These are phyloP conservation scores for Plecotus auritus DNA, from an alignment of 2,113 vertebrate species.

Conservation along the genomic window DNA sequence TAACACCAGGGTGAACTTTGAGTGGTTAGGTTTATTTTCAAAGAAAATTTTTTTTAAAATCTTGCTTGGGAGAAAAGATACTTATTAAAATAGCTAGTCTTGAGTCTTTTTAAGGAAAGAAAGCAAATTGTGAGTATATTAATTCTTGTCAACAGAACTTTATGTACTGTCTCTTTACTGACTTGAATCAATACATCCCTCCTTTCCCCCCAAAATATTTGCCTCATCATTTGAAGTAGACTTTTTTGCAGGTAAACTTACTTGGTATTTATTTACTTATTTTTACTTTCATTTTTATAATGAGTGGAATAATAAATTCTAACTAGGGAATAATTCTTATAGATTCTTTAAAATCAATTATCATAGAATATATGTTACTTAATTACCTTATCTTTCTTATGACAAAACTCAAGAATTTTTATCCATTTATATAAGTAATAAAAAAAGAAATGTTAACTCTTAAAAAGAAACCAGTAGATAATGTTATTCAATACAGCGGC, in stretches of 20 bases:
- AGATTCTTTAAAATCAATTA: neutral
- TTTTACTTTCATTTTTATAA: neutral
- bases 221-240: neutral
- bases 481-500: neutral
- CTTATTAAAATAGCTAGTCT: conserved; percentile 29
- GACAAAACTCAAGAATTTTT: neutral
- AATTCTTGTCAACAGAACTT: neutral
- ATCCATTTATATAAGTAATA: neutral
- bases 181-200: neutral
- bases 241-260: neutral
- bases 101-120: conserved; percentile 16
- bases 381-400: neutral
- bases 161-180: neutral
- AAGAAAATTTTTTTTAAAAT: neutral
- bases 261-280: neutral
- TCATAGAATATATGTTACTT: neutral
- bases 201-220: neutral
- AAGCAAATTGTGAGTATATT: neutral
- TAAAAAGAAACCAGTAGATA: neutral
- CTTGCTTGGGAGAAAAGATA: conserved; percentile 28
- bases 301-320: neutral
- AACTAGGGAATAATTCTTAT: neutral
- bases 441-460: neutral
- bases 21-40: conserved; percentile 6
- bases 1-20: neutral